Conservation (phyloP, 2,797 vertebrate genomes). For the Pelobates cultripes region DNA sequence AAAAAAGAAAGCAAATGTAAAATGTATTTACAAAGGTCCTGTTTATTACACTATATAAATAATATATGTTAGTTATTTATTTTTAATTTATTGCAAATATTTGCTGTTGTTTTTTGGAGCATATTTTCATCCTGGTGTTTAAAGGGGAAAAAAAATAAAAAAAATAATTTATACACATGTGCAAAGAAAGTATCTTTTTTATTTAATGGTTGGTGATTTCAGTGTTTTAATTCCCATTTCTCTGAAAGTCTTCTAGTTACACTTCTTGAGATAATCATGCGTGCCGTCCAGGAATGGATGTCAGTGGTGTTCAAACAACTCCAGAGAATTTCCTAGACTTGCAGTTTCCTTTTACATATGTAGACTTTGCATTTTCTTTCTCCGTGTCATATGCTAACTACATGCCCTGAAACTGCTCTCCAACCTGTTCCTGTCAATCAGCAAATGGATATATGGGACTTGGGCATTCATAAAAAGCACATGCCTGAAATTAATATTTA, state of each 20-base stretch:
- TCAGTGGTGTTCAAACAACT: background rate
- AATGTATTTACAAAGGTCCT: no score
- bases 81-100: no score
- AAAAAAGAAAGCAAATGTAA: no score
- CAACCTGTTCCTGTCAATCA: slow-evolving; percentile 66
- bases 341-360: slow-evolving; percentile 42
- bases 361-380: slow-evolving; percentile 52
- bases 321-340: slow-evolving; percentile 42
- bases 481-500: slow-evolving; percentile 17
- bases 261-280: background rate
- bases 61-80: no score
- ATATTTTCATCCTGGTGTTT: no score
- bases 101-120: no score
- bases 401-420: slow-evolving; percentile 57
- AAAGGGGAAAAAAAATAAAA: no score
- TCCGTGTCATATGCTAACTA: slow-evolving; percentile 60
- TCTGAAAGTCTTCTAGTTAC: background rate
- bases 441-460: slow-evolving; percentile 13
- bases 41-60: no score
- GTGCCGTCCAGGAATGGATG: background rate
- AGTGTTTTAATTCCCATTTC: background rate
- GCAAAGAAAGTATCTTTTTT: no score
- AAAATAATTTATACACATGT: no score
- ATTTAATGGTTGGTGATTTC: background rate
- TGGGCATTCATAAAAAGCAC: slow-evolving; percentile 7